These are phyloP conservation scores for Protomyctophum bolini DNA, from an alignment of 2,113 vertebrate genomes.

Conservation along the genomic window DNA sequence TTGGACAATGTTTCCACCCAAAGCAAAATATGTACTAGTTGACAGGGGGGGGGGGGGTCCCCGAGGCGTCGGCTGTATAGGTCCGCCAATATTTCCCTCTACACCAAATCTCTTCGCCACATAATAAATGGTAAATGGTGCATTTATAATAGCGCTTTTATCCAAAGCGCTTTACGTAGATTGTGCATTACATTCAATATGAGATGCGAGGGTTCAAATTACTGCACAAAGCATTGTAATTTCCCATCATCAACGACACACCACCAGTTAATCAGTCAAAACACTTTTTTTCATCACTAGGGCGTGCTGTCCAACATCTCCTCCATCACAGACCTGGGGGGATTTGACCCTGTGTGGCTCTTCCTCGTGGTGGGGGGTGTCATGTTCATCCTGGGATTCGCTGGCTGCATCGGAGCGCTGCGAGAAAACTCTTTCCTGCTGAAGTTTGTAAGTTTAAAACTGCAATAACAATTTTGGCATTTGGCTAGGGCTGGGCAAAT, in stretches of 20 bases:
- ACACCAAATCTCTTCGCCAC: too few species aligned
- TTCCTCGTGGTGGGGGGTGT: conserved; percentile 97
- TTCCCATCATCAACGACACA: neutral
- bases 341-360: conserved; percentile 97
- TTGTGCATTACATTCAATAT: too few species aligned
- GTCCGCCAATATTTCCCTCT: too few species aligned
- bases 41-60: too few species aligned
- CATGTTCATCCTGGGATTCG: conserved; percentile 98
- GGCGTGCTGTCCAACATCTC: conserved; percentile 98
- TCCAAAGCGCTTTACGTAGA: too few species aligned
- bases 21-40: too few species aligned
- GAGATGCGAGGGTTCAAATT: too few species aligned
- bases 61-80: too few species aligned
- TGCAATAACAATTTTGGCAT: too few species aligned
- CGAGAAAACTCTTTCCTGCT: conserved; percentile 96
- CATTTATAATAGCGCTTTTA: too few species aligned
- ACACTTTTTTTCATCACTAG: conserved; percentile 62
- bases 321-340: conserved; percentile 95
- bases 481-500: neutral
- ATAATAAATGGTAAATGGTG: too few species aligned
- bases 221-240: neutral
- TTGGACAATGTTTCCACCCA: too few species aligned
- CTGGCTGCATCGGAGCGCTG: conserved; percentile 95
- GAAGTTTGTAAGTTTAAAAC: conserved; percentile 89
- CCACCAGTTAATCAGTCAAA: neutral